phyloP scores from a whole-genome alignment of 2,113 vertebrate species.

The Miniopterus natalensis region DNA sequence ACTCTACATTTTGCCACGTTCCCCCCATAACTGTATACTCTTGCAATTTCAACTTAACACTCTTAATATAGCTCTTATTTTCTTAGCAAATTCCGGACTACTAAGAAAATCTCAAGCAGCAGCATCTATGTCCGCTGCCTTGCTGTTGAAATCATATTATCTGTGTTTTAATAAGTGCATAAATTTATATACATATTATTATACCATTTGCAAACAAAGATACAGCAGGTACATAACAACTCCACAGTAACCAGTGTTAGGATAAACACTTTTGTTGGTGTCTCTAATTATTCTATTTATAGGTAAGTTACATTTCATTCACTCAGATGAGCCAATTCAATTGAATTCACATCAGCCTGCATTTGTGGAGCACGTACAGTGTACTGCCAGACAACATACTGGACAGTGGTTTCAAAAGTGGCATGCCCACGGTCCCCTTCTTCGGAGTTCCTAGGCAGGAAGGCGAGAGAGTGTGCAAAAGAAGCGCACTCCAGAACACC shows the following conservation, averaged over 20 bases:
- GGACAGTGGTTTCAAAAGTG: background rate
- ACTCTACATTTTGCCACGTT: background rate
- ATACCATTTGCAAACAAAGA: conserved; percentile 59
- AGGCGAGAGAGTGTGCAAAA: background rate
- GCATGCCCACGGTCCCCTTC: background rate
- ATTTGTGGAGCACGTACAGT: background rate
- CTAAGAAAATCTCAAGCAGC: conserved; percentile 2
- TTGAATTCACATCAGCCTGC: background rate
- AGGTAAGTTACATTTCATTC: conserved; percentile 6
- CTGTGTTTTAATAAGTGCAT: conserved; percentile 35
- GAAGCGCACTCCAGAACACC: background rate
- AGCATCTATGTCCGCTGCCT: background rate
- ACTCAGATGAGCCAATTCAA: conserved; percentile 16
- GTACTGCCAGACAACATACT: background rate
- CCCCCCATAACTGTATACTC: background rate
- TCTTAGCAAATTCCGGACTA: conserved; percentile 17
- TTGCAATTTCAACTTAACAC: conserved; percentile 6
- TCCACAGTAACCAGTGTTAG: background rate
- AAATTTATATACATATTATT: conserved; percentile 8
- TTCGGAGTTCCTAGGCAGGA: background rate
- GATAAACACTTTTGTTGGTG: background rate
- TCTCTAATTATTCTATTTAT: conserved; percentile 33
- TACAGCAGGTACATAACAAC: background rate
- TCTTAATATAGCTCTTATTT: conserved; percentile 32
- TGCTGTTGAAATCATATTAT: background rate